Evolutionary conservation across 1,140 invertebrate species (phyloP).

Genomic region (Arctopsyche grandis): DNA sequence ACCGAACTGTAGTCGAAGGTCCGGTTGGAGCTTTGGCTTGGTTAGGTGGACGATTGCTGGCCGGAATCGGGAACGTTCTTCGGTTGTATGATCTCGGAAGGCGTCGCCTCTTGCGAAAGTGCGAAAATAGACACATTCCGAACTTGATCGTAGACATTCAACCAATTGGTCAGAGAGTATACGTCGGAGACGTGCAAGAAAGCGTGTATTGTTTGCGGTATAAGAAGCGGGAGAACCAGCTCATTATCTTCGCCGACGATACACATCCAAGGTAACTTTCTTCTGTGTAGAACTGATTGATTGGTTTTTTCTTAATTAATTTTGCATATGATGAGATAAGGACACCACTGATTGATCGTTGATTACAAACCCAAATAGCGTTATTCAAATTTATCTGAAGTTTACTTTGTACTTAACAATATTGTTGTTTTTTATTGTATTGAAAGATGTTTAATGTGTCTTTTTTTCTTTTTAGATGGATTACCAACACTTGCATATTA

Average conservation of each 20-base stretch:
- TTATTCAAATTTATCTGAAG: no score
- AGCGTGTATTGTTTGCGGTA: constrained; percentile 97
- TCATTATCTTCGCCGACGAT: constrained; percentile 98
- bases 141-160: constrained; percentile 94
- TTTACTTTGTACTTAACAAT: no score
- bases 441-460: no score
- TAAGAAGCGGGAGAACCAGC: constrained; percentile 94
- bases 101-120: constrained; percentile 96
- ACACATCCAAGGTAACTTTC: constrained; percentile 78
- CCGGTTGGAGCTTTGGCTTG: constrained; percentile 88
- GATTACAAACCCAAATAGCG: no score
- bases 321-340: no score
- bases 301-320: neutral
- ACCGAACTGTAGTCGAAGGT: constrained; percentile 95
- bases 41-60: constrained; percentile 91
- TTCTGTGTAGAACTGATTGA: neutral
- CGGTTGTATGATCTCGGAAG: constrained; percentile 97
- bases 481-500: constrained; percentile 90
- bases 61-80: constrained; percentile 92
- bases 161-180: constrained; percentile 92
- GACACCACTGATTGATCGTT: no score
- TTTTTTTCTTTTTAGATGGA: constrained; percentile 73
- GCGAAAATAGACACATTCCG: constrained; percentile 99
- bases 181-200: constrained; percentile 96
- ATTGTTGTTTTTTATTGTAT: no score